Conservation (phyloP, 35 echinoderm and acorn worm genomes). For the Apostichopus japonicus region DNA sequence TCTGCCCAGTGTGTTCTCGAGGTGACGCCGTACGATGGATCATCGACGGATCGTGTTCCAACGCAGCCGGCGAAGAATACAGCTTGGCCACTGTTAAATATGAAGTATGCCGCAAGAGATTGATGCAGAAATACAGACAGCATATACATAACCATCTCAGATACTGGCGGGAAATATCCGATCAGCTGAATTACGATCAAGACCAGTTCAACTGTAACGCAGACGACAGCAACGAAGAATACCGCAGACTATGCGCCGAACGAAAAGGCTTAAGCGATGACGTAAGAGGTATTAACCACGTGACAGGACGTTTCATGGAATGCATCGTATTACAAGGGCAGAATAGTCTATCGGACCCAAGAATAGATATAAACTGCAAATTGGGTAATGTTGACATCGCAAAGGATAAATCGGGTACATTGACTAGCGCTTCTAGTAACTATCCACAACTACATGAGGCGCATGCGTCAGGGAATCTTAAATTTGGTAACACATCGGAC, state of each 20-base stretch:
- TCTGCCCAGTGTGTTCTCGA: constrained; percentile 20
- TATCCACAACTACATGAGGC: neutral
- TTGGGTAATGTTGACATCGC: too few species aligned
- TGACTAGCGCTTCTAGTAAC: neutral
- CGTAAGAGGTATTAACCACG: constrained; percentile 21
- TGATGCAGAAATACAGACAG: neutral
- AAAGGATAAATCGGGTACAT: neutral
- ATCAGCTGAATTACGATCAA: neutral
- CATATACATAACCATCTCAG: neutral
- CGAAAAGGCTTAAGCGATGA: neutral
- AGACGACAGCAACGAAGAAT: neutral
- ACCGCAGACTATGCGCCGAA: neutral
- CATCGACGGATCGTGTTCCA: neutral
- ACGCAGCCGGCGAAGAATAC: neutral
- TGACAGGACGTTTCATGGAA: constrained; percentile 3
- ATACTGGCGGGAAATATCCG: constrained; percentile 20
- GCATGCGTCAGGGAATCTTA: too few species aligned
- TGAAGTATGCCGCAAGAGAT: neutral
- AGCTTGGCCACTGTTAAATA: neutral
- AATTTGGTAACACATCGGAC: neutral
- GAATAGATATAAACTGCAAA: too few species aligned
- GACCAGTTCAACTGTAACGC: neutral
- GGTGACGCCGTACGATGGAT: constrained; percentile 13
- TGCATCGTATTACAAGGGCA: constrained; percentile 20
- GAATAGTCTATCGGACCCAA: neutral